A percentile compares a stretch with the other conserved stretches of the same genome.
Conservation (phyloP, 2,888 invertebrate genomes). For the Yponomeuta evonymella region DNA sequence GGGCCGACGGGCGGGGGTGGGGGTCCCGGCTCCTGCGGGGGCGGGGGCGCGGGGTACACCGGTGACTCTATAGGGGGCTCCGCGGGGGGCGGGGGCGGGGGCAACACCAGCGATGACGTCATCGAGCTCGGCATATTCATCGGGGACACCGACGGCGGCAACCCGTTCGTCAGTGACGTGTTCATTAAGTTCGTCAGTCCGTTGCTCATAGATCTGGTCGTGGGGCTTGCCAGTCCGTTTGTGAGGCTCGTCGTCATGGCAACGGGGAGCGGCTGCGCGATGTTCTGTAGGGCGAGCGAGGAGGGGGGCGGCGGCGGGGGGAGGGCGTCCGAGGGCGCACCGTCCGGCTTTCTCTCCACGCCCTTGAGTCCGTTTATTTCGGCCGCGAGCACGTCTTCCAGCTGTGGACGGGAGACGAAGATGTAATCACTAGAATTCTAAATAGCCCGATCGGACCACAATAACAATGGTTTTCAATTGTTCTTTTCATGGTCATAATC, state of each 20-base stretch:
- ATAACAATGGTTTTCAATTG: no score
- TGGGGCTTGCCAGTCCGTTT: conserved; percentile 29
- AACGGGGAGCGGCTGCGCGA: conserved; percentile 37
- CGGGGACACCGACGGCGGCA: conserved; percentile 29
- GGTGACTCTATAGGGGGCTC: conserved; percentile 44
- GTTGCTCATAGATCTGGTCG: conserved; percentile 21
- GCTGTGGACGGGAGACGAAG: conserved; percentile 29
- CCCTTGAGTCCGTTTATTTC: conserved; percentile 51
- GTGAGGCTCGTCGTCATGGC: conserved; percentile 23
- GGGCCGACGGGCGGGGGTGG: conserved; percentile 85
- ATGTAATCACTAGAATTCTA: no score
- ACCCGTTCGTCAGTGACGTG: conserved; percentile 29
- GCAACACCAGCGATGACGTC: conserved; percentile 42
- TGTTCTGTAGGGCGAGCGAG: conserved; percentile 48
- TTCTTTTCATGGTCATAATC: no score
- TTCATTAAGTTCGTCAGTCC: conserved; percentile 18
- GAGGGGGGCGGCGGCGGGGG: conserved; percentile 53
- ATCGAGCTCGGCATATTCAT: conserved; percentile 26
- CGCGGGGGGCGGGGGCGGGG: conserved; percentile 49
- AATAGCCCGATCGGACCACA: no score
- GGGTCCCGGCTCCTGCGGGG: conserved; percentile 65
- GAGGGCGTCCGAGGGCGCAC: conserved; percentile 61
- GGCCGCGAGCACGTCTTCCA: conserved; percentile 65
- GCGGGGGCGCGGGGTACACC: conserved; percentile 61
- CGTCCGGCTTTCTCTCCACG: conserved; percentile 61